phyloP scores from a whole-genome alignment of 2,888 invertebrate species.

The Germaria angustata region DNA sequence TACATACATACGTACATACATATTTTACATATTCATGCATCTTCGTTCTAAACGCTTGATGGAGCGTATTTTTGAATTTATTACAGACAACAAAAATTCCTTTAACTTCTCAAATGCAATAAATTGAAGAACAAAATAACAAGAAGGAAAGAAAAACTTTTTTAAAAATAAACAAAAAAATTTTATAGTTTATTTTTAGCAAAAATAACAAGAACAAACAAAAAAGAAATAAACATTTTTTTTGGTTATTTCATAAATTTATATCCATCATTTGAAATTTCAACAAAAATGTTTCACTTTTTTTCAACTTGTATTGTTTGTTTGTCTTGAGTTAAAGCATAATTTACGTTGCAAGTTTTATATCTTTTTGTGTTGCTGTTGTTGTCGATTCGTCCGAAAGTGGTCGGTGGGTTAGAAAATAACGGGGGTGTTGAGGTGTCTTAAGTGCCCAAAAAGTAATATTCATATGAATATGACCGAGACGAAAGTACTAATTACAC shows the following conservation, averaged over 20 bases:
- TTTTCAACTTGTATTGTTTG: conserved; percentile 29
- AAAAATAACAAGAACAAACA: conserved; percentile 42
- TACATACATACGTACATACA: background rate
- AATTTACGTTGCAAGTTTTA: conserved; percentile 59
- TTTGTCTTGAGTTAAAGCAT: conserved; percentile 56
- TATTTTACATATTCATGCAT: conserved; percentile 7
- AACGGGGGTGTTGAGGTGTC: background rate
- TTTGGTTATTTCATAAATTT: conserved; percentile 49
- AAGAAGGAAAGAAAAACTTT: background rate
- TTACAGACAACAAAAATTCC: conserved; percentile 35
- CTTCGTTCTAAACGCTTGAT: conserved; percentile 39
- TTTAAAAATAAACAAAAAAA: conserved; percentile 26
- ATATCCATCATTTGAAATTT: conserved; percentile 58
- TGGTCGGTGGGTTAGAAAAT: background rate
- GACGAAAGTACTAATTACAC: conserved; percentile 37
- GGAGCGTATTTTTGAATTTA: conserved; percentile 57
- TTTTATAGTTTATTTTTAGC: conserved; percentile 55
- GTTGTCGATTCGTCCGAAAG: conserved; percentile 17
- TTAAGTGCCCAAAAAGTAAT: conserved; percentile 47
- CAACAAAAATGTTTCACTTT: conserved; percentile 33
- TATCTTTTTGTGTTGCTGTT: conserved; percentile 2
- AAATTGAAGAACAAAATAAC: conserved; percentile 28
- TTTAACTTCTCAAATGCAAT: conserved; percentile 38
- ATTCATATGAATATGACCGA: conserved; percentile 46
- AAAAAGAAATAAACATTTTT: background rate